Conservation (phyloP, 2,888 invertebrate genomes). For the Dasypogon diadema region DNA sequence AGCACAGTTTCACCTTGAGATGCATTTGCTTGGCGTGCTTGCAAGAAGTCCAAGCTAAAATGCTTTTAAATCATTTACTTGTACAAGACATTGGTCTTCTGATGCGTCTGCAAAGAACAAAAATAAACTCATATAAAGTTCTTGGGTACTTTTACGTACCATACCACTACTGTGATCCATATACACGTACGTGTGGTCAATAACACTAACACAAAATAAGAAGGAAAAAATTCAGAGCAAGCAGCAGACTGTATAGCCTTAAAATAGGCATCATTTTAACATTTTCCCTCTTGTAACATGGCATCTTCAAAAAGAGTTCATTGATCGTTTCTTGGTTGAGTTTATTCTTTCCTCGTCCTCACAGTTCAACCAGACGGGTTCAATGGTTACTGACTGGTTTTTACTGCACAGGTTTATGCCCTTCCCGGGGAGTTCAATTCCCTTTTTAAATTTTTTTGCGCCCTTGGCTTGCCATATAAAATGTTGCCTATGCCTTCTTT, state of each 20-base stretch:
- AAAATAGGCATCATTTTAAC: background rate
- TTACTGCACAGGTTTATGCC: constrained; percentile 33
- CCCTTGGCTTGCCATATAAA: no score
- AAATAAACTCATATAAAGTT: background rate
- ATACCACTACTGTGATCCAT: background rate
- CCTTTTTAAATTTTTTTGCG: constrained; percentile 38
- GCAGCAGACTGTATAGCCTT: background rate
- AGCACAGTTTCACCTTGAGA: background rate
- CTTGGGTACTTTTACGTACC: background rate
- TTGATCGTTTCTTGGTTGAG: constrained; percentile 14
- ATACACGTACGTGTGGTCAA: background rate
- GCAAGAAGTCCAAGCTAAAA: no score
- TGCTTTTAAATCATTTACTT: no score
- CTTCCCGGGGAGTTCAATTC: constrained; percentile 46
- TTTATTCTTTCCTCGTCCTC: constrained; percentile 1
- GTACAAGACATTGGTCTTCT: background rate
- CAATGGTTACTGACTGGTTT: constrained; percentile 40
- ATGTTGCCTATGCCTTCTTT: background rate
- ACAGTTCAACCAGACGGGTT: constrained; percentile 21
- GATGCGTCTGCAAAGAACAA: background rate
- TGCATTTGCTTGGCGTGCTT: no score
- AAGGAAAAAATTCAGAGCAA: background rate
- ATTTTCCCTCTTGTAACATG: background rate
- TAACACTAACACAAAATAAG: background rate
- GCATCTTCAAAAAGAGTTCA: constrained; percentile 33